Base-by-base conservation (phyloP, 2,113 vertebrate genomes). In the Cyprinodon brontotheroides region DNA sequence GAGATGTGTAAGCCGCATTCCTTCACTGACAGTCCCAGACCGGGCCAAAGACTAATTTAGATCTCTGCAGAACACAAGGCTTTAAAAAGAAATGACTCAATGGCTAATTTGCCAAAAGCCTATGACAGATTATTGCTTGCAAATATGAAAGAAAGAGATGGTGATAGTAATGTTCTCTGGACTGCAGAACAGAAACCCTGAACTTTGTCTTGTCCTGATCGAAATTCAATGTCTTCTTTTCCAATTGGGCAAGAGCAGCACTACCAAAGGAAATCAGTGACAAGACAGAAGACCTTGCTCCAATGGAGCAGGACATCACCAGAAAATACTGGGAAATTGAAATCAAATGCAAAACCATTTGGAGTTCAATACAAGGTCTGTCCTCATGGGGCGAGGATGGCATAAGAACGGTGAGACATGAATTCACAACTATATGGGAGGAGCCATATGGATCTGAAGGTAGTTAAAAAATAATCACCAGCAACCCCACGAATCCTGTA, bases 1-100 rank as follows among this genome's bases (percentile, higher is more conserved):
- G 82, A 81, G 81, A 91, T 80, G 84, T 71, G 78, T 61, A 84
- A 40, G 29, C 79, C 36, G 78, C 89, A 92, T 92, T 88, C 81
- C 75, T 90, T 48, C 78, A 70, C 70, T 79, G 78, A 90, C 86
- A 77, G 86, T 11, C 43, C 80, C 65, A 75, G 60, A 29, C 43
- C 64, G 65, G 13, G 45, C 15, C 43, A 37, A 48, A 45, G 43
- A 9, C 40, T 66, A 1, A 47, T 3, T 50, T n/a, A 66, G 66
- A 17, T 71, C 61, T n/a, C 20, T n/a, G 48, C 38, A 59, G 38
- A 13, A 67, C 40, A 65, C 0, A 53, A 17, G 9, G 14, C 37
- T 39, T 50, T 13, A 60, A 57, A 61, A 22, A 74, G 65, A 68
- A 22, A 37, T 14, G 36, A 72, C 29, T 50, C 9, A 17, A 45